Conservation (phyloP, 2,113 vertebrate genomes). For the Aviceda subcristata region DNA sequence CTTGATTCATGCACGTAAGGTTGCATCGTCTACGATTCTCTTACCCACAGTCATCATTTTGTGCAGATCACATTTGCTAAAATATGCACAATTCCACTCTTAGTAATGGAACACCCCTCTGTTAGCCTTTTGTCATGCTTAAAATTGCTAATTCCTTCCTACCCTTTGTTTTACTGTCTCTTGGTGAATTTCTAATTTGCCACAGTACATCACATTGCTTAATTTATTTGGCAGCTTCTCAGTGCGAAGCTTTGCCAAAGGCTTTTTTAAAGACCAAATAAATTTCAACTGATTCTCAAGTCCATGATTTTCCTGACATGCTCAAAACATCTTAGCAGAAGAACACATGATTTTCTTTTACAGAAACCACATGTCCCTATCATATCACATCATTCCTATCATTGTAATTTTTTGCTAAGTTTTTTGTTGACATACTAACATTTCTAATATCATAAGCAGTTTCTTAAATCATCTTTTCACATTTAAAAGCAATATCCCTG, state of each 20-base stretch:
- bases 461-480: background rate
- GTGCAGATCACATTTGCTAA: background rate
- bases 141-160: constrained; percentile 43
- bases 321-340: background rate
- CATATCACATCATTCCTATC: background rate
- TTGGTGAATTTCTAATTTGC: constrained; percentile 45
- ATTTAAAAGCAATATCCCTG: background rate
- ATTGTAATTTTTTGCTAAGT: background rate
- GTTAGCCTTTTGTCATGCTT: constrained; percentile 20
- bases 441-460: background rate
- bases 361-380: background rate
- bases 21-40: background rate
- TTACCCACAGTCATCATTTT: background rate
- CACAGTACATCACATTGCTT: background rate
- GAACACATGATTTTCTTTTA: background rate
- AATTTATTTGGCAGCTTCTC: constrained; percentile 61
- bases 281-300: constrained; percentile 28
- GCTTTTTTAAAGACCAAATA: constrained; percentile 49
- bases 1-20: background rate
- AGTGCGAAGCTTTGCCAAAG: constrained; percentile 46
- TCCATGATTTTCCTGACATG: constrained; percentile 16
- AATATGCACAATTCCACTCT: background rate
- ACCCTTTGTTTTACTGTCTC: constrained; percentile 50
- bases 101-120: background rate
- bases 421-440: background rate